Conservation (phyloP, 1,140 invertebrate genomes). For the Cylas formicarius region DNA sequence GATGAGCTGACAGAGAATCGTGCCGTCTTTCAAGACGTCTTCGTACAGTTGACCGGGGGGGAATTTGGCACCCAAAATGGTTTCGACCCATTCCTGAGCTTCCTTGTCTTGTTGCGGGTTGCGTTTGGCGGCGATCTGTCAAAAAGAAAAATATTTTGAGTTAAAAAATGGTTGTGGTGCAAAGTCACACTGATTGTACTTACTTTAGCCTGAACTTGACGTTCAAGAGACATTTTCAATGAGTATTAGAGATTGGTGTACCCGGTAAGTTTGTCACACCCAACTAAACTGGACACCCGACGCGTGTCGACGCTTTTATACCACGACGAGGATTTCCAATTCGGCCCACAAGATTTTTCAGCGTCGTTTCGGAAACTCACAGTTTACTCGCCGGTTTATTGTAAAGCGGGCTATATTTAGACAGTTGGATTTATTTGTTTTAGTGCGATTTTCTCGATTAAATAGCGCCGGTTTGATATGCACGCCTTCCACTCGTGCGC, state of each 20-base stretch:
- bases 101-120: constrained; percentile 82
- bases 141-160: constrained; percentile 20
- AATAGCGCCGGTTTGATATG: no score
- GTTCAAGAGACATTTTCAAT: constrained; percentile 63
- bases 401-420: constrained; percentile 19
- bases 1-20: constrained; percentile 83
- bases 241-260: constrained; percentile 1
- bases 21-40: constrained; percentile 79
- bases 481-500: no score
- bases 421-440: constrained; percentile 13
- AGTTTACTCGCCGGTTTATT: no score
- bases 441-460: constrained; percentile 17
- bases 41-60: constrained; percentile 66
- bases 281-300: constrained; percentile 15
- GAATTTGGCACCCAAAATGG: constrained; percentile 77
- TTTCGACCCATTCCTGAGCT: constrained; percentile 87
- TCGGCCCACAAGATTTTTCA: constrained; percentile 18
- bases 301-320: constrained; percentile 16
- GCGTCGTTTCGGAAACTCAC: constrained; percentile 18
- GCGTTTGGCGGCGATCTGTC: constrained; percentile 80
- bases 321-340: constrained; percentile 19
- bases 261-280: constrained; percentile 10
- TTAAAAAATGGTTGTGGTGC: constrained; percentile 1
- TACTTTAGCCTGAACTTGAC: constrained; percentile 72
- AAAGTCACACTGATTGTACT: constrained; percentile 23